Conservation (phyloP, 2,797 vertebrate species). For the Dryobates pubescens region DNA sequence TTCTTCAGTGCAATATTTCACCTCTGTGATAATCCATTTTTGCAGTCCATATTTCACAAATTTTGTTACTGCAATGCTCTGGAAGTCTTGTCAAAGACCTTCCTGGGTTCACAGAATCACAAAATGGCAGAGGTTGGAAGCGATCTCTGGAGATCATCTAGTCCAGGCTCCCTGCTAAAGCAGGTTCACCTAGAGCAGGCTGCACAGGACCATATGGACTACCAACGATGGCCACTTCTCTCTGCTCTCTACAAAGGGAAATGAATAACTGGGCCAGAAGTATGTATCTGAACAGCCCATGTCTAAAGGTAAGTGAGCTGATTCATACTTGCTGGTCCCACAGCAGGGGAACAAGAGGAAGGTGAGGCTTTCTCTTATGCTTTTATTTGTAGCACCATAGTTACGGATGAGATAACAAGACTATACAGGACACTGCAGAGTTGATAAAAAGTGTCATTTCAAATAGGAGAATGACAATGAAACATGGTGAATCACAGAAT, state of each 20-base stretch:
- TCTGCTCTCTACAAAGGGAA: not conserved
- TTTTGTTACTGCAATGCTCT: not conserved
- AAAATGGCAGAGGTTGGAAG: too few species aligned
- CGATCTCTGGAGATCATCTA: too few species aligned
- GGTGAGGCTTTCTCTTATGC: not conserved
- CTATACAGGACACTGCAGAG: accelerated
- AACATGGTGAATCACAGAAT: not conserved
- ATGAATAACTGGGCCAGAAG: too few species aligned
- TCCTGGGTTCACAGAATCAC: not conserved
- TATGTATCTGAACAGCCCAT: too few species aligned
- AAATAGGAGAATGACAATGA: not conserved
- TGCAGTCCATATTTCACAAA: not conserved
- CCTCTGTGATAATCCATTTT: not conserved
- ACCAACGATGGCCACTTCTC: not conserved
- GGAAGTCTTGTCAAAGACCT: not conserved
- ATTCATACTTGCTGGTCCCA: accelerated
- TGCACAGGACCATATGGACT: too few species aligned
- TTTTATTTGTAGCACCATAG: accelerated
- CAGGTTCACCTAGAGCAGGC: too few species aligned
- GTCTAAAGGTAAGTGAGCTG: not conserved
- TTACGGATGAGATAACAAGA: not conserved
- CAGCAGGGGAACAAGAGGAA: accelerated
- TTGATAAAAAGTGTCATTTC: not conserved
- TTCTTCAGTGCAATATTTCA: not conserved
- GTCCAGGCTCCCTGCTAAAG: too few species aligned